Conservation (phyloP, 2,888 invertebrate genomes). For the Laspeyria flexula region DNA sequence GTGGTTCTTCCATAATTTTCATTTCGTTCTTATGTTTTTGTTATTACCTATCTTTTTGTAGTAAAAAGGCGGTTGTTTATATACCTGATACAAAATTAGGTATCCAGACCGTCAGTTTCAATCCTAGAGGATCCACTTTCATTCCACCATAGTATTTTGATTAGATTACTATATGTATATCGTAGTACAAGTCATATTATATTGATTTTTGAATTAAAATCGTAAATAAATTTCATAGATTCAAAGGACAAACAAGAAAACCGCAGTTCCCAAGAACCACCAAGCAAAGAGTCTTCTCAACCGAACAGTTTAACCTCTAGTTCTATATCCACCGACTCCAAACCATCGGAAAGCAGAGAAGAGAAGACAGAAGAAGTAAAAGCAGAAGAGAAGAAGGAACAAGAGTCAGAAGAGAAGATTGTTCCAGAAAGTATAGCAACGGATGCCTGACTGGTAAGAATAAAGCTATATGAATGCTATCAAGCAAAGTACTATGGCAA, state of each 20-base stretch:
- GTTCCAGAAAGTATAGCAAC: slow-evolving; percentile 56
- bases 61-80: too few relatives aligned
- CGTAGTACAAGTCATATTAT: too few relatives aligned
- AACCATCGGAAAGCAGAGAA: slow-evolving; percentile 66
- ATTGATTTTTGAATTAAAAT: too few relatives aligned
- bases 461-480: slow-evolving; percentile 59
- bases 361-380: slow-evolving; percentile 52
- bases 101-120: too few relatives aligned
- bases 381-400: slow-evolving; percentile 50
- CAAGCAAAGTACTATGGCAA: slow-evolving; percentile 59
- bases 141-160: too few relatives aligned
- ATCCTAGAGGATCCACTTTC: too few relatives aligned
- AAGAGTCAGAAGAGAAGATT: slow-evolving; percentile 30
- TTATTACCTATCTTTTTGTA: too few relatives aligned
- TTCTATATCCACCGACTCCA: slow-evolving; percentile 76
- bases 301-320: slow-evolving; percentile 78
- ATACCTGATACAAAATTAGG: too few relatives aligned
- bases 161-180: too few relatives aligned
- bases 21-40: too few relatives aligned
- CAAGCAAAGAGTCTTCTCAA: slow-evolving; percentile 75
- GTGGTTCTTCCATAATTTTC: too few relatives aligned
- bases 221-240: slow-evolving; percentile 51
- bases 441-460: slow-evolving; percentile 75
- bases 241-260: slow-evolving; percentile 71
- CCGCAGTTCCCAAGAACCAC: slow-evolving; percentile 72